Percentiles rank a stretch among this genome's conserved stretches.
phyloP scores from a whole-genome alignment of 37 sponge, comb jelly and placozoan species.

The Chondrilla cf. caribensis region DNA sequence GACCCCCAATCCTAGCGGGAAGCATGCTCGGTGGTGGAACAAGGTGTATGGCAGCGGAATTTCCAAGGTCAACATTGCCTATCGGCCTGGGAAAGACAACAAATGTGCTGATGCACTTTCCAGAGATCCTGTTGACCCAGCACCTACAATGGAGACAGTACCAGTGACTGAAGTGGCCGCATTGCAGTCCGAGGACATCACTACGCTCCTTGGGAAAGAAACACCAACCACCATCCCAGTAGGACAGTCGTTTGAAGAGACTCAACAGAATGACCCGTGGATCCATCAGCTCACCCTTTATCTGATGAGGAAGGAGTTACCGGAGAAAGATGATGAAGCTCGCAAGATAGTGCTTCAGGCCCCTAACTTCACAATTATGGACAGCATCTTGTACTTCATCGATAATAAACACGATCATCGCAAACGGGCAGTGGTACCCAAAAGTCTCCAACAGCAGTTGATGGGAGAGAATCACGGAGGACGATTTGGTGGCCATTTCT shows the following conservation, averaged over 20 bases:
- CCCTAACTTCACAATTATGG: conserved; percentile 11
- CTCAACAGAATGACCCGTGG: conserved; percentile 44
- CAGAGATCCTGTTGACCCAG: conserved; percentile 7
- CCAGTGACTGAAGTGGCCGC: neutral
- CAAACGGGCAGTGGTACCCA: conserved; percentile 53
- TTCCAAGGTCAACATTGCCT: conserved; percentile 22
- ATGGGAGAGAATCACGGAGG: conserved; percentile 41
- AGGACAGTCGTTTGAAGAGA: conserved; percentile 7
- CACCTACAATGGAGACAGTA: neutral
- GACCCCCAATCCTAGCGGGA: conserved; percentile 54
- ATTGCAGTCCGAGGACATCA: neutral
- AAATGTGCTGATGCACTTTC: conserved; percentile 46
- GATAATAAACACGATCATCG: conserved; percentile 23
- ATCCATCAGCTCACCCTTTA: conserved; percentile 21
- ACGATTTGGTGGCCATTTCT: conserved; percentile 46
- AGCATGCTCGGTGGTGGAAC: conserved; percentile 67
- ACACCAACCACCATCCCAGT: neutral
- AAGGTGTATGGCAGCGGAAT: conserved; percentile 53
- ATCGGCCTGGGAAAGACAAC: conserved; percentile 40
- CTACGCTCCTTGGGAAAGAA: neutral
- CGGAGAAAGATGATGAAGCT: conserved; percentile 9
- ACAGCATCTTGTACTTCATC: conserved; percentile 44
- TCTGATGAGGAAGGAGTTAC: conserved; percentile 25
- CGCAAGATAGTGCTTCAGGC: conserved; percentile 22
- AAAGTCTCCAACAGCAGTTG: conserved; percentile 23